Base-by-base conservation (phyloP, 2,888 invertebrate genomes). In the Stomorhina lunata region DNA sequence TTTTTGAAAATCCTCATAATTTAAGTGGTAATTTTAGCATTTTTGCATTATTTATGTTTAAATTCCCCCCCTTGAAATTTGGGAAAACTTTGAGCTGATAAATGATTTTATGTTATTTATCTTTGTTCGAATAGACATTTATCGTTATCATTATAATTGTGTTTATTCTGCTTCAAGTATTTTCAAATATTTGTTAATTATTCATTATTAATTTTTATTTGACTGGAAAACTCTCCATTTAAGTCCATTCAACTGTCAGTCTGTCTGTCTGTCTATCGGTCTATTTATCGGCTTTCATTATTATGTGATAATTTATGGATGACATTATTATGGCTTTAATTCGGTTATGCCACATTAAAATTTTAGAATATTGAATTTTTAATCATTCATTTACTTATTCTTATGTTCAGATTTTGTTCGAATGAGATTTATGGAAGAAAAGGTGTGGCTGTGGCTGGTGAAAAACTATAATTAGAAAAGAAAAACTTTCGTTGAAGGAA, bases 331-430 rank as follows among this genome's bases (percentile, higher is more conserved):
- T 82, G 79, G 71, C 59, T 76, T 79, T 61, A 68, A 75, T 79
- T 75, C 40, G 79, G 79, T 82, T 82, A 79, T 82, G 79, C 53
- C 75, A 82, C 82, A 82, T 82, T 79, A 79, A 82, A 79, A 75
- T 82, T 82, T 79, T 66, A 75, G 57, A 79, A 71, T 79, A 76
- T 82, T 76, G 43, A 82, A 82, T 66, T 82, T 72, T 77, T 71
- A 59, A 59, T 72, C 57, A 80, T 73, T 73, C 40, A 59, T 72
- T 61, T 45, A 43, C 6, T n/a, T 10, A 43, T 0, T 43, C 32
- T 6, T 32, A 32, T 48, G 55, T 20, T 53, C 25, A 27, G 15
- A 65, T n/a, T n/a, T n/a, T 59, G 63, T 66, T 53, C 32, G 4
- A 65, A 29, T 45, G 40, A 80, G 72, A 80, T 80, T 80, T 80